Conservation (phyloP, 2,113 vertebrate genomes). For the Piprites chloris region DNA sequence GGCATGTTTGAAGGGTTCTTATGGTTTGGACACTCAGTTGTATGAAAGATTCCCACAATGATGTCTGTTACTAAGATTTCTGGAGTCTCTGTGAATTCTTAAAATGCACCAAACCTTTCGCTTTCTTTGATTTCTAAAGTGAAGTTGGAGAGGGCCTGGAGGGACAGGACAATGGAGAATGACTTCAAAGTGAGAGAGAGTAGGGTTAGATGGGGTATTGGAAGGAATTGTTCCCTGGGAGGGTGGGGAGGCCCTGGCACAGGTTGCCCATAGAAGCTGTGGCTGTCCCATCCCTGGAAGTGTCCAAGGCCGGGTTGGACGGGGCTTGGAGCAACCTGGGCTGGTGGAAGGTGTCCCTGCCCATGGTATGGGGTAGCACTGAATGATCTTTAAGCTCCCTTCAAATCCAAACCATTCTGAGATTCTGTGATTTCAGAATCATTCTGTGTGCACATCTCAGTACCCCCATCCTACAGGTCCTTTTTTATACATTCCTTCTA, state of each 20-base stretch:
- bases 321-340: background rate
- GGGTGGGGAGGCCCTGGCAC: background rate
- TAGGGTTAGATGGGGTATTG: background rate
- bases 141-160: background rate
- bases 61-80: conserved; percentile 70
- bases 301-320: background rate
- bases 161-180: background rate
- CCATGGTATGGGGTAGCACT: fast-evolving
- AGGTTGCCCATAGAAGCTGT: background rate
- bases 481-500: background rate
- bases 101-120: background rate
- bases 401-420: background rate
- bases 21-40: conserved; percentile 59
- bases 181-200: background rate
- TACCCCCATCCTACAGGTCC: background rate
- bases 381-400: fast-evolving
- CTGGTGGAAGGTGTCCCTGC: background rate
- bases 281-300: background rate
- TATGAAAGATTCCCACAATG: conserved; percentile 68
- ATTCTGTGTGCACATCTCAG: conserved; percentile 29
- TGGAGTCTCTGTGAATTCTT: conserved; percentile 40
- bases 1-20: background rate
- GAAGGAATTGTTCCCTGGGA: background rate
- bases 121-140: background rate
- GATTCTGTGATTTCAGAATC: background rate